phyloP scores from a whole-genome alignment of 2,113 vertebrate species.

The Hirundichthys speculiger region DNA sequence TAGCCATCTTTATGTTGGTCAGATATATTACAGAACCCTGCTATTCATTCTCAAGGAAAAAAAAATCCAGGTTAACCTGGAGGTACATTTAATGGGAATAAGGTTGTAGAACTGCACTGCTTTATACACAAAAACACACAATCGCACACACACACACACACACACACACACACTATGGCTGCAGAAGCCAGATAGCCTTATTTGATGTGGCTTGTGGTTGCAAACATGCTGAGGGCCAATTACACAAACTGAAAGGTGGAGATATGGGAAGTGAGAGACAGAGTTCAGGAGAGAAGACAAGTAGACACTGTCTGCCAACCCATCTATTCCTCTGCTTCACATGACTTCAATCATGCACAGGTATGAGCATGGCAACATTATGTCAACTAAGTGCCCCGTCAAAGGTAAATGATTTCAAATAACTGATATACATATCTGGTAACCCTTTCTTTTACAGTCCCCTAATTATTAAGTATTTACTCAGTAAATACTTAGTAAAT shows the following conservation, averaged over 20 bases:
- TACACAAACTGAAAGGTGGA: conserved; percentile 27
- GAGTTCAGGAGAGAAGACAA: conserved; percentile 20
- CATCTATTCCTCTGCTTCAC: conserved; percentile 16
- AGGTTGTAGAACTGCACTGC: conserved; percentile 2
- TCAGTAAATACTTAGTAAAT: too few relatives aligned
- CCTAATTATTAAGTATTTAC: too few relatives aligned
- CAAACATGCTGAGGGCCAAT: conserved; percentile 50
- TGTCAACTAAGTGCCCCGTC: conserved; percentile 26
- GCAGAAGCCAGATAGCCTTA: conserved; percentile 43
- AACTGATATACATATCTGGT: too few relatives aligned
- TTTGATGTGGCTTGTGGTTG: conserved; percentile 61
- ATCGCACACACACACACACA: conserved; percentile 10
- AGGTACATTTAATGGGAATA: conserved; percentile 28
- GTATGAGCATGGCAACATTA: conserved; percentile 19
- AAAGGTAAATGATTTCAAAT: conserved; percentile 15
- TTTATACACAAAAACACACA: conserved; percentile 13
- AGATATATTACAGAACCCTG: conserved; percentile 11
- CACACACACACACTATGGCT: conserved; percentile 16
- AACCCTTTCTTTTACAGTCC: too few relatives aligned
- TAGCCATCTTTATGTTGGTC: conserved; percentile 11
- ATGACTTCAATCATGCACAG: background rate
- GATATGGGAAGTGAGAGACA: conserved; percentile 20
- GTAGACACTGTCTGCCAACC: background rate
- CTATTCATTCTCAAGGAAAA: conserved; percentile 12
- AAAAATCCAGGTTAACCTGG: background rate